Percentiles rank a stretch among this genome's conserved stretches.
Evolutionary conservation across 2,888 invertebrate species (phyloP).

Genomic region (Pogonocherus hispidulus): DNA sequence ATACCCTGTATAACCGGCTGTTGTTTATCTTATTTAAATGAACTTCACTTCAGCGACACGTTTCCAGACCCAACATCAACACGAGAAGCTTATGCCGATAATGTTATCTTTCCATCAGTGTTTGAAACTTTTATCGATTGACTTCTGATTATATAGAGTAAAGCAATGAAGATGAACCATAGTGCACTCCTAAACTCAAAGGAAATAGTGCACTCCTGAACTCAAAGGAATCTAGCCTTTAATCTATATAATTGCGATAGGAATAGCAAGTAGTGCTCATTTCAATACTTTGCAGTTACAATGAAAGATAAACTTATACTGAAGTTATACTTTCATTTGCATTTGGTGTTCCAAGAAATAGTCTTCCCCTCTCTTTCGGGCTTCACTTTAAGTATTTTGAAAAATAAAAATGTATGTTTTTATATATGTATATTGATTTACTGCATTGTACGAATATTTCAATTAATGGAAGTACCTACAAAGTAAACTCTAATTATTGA

Average conservation of each 20-base stretch:
- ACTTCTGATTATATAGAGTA: conserved; percentile 26
- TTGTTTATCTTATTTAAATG: conserved; percentile 11
- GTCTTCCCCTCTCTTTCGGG: no score
- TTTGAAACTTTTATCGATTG: conserved; percentile 26
- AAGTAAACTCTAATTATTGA: not conserved
- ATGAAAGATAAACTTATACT: no score
- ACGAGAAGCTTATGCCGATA: conserved; percentile 24
- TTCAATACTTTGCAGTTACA: no score
- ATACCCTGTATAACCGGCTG: not conserved
- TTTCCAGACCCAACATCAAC: conserved; percentile 27
- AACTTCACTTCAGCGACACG: not conserved
- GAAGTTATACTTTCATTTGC: no score
- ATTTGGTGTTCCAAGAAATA: no score
- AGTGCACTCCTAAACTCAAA: not conserved
- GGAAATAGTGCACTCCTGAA: conserved; percentile 2
- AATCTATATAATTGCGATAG: not conserved
- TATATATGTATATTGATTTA: no score
- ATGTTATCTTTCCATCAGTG: conserved; percentile 34
- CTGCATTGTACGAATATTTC: no score
- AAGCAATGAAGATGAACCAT: no score
- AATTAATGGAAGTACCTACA: not conserved
- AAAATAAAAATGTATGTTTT: no score
- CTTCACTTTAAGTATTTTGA: no score
- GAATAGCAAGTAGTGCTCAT: not conserved
- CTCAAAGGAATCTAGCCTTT: not conserved